Evolutionary conservation across 2,113 vertebrate genomes (phyloP).

Genomic region (Cathartes aura): DNA sequence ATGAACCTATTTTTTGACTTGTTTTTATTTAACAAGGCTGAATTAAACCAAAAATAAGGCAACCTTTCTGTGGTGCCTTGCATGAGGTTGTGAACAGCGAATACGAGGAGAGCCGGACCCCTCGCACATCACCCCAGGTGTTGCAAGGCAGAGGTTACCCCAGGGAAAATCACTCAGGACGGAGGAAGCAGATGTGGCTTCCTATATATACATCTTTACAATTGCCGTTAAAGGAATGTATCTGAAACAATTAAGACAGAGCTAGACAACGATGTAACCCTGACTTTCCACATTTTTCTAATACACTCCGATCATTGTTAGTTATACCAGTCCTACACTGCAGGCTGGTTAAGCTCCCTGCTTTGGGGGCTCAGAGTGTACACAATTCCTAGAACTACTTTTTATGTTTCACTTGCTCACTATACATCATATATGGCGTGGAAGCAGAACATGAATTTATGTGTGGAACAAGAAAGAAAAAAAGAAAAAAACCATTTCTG

Average conservation of each 20-base stretch:
- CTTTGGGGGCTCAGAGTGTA: neutral
- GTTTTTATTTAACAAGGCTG: neutral
- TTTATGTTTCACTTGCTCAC: neutral
- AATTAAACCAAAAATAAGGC: neutral
- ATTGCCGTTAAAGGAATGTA: neutral
- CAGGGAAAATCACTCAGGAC: neutral
- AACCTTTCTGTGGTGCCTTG: neutral
- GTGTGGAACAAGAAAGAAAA: neutral
- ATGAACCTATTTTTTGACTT: neutral
- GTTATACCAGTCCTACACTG: neutral
- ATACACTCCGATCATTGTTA: accelerated
- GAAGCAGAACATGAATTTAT: neutral
- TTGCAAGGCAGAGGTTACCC: neutral
- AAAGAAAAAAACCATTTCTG: neutral
- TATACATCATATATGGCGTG: neutral
- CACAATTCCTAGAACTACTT: neutral
- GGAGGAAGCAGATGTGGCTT: neutral
- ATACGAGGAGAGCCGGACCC: accelerated
- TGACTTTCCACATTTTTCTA: neutral
- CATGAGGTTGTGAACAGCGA: neutral
- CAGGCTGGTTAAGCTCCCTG: neutral
- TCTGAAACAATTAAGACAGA: neutral
- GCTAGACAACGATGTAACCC: neutral
- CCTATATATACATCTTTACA: neutral
- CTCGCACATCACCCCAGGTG: too few relatives aligned